Percentiles rank a stretch among this genome's conserved stretches.
Conservation (phyloP, 1,140 invertebrate genomes). For the Triops longicaudatus region DNA sequence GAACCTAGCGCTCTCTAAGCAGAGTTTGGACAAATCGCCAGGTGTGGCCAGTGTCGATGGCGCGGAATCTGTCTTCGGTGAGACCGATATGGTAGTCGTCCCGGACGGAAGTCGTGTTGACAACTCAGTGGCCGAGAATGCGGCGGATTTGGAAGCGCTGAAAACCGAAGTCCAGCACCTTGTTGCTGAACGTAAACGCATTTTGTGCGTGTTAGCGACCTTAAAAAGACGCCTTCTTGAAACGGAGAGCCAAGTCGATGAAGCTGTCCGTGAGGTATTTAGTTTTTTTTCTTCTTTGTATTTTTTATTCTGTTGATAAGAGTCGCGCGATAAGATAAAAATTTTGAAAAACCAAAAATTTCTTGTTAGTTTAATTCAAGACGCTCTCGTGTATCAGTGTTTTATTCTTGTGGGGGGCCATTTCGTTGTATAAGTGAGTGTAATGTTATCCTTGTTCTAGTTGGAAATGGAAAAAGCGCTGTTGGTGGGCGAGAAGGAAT, state of each 20-base stretch:
- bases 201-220: slow-evolving; percentile 40
- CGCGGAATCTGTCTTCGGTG: slow-evolving; percentile 1
- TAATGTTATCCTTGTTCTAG: slow-evolving; percentile 40
- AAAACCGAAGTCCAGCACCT: slow-evolving; percentile 29
- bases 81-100: not conserved
- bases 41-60: not conserved
- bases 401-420: slow-evolving; percentile 24
- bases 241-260: slow-evolving; percentile 71
- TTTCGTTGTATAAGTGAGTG: slow-evolving; percentile 16
- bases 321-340: slow-evolving; percentile 17
- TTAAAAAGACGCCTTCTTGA: slow-evolving; percentile 68
- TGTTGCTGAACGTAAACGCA: slow-evolving; percentile 43
- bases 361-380: too few species aligned
- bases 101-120: slow-evolving; percentile 5
- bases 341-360: not conserved
- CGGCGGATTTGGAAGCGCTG: not conserved
- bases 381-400: not conserved
- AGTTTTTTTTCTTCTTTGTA: not conserved
- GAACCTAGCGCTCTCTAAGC: not conserved
- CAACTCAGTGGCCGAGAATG: not conserved
- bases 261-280: slow-evolving; percentile 66
- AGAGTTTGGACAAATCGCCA: not conserved
- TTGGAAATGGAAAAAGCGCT: slow-evolving; percentile 74
- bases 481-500: slow-evolving; percentile 67
- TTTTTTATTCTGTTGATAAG: not conserved